Percentiles rank a stretch among this genome's conserved stretches.
phyloP scores from a whole-genome alignment of 2,113 vertebrate species.

The Nibea coibor region DNA sequence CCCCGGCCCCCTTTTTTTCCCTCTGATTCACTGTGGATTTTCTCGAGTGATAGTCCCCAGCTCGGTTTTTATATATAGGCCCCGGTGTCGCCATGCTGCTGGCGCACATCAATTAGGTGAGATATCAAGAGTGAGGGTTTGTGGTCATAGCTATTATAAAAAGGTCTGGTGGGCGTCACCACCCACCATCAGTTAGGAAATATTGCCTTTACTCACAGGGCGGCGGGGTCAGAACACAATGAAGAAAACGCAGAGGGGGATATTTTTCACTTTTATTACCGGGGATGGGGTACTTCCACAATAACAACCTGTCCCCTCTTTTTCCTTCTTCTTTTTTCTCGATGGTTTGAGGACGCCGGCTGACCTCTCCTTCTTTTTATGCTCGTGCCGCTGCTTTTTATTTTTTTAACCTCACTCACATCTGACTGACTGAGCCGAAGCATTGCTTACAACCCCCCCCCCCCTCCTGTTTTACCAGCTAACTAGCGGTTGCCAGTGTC shows the following conservation, averaged over 20 bases:
- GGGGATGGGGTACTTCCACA: constrained; percentile 19
- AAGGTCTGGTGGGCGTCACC: constrained; percentile 58
- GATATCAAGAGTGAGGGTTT: constrained; percentile 50
- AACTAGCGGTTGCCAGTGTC: constrained; percentile 99
- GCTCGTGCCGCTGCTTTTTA: constrained; percentile 33
- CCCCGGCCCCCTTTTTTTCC: constrained; percentile 3
- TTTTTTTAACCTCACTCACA: constrained; percentile 41
- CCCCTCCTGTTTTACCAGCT: constrained; percentile 88
- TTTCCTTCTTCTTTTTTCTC: constrained; percentile 1
- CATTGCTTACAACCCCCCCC: constrained; percentile 33
- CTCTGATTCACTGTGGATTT: constrained; percentile 53
- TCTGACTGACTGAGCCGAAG: constrained; percentile 44
- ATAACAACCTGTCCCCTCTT: constrained; percentile 16
- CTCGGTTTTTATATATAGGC: constrained; percentile 41
- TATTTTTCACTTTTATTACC: constrained; percentile 66
- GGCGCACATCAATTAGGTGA: constrained; percentile 55
- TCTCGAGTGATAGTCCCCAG: constrained; percentile 27
- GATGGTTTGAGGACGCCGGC: constrained; percentile 22
- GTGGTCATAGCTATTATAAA: constrained; percentile 58
- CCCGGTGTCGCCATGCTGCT: constrained; percentile 13
- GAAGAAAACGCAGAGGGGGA: constrained; percentile 49
- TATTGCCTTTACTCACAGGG: constrained; percentile 66
- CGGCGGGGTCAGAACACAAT: constrained; percentile 51
- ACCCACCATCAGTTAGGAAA: constrained; percentile 59
- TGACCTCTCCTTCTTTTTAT: constrained; percentile 22